Evolutionary conservation across 2,797 vertebrate genomes (phyloP).

Genomic region (Philypnodon macrostomus): DNA sequence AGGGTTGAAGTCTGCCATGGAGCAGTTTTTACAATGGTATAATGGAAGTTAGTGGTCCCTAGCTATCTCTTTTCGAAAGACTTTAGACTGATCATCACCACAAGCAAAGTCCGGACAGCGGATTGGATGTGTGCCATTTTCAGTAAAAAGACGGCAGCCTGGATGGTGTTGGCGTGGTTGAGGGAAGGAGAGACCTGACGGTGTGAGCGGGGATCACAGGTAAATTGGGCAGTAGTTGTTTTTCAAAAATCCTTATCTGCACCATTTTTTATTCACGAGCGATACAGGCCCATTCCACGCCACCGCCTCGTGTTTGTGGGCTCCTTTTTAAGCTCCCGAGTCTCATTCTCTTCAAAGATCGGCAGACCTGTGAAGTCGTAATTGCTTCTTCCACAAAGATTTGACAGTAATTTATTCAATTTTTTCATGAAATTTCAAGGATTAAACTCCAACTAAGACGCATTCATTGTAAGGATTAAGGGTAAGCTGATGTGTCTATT

Average conservation of each 20-base stretch:
- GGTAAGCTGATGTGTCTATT: slow-evolving; percentile 7
- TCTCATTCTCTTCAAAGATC: slow-evolving; percentile 24
- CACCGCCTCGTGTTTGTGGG: slow-evolving; percentile 49
- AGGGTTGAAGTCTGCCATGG: slow-evolving; percentile 34
- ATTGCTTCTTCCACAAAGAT: slow-evolving; percentile 7
- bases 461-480: slow-evolving; percentile 3
- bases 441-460: slow-evolving; percentile 4
- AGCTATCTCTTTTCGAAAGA: slow-evolving; percentile 8
- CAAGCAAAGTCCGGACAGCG: slow-evolving; percentile 18
- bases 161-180: slow-evolving; percentile 5
- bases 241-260: slow-evolving; percentile 49
- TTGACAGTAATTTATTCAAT: slow-evolving; percentile 4
- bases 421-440: not conserved
- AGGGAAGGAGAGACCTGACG: not conserved
- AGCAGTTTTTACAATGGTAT: slow-evolving; percentile 30
- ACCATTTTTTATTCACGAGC: slow-evolving; percentile 52
- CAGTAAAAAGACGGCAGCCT: not conserved
- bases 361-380: slow-evolving; percentile 4
- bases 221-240: slow-evolving; percentile 47
- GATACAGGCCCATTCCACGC: slow-evolving; percentile 51
- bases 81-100: slow-evolving; percentile 50
- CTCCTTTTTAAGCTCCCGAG: slow-evolving; percentile 43
- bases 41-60: not conserved
- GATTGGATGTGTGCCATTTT: not conserved
- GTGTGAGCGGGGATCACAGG: slow-evolving; percentile 13